Conservation (phyloP, 2,888 invertebrate genomes). For the Tolmerus cingulatus region DNA sequence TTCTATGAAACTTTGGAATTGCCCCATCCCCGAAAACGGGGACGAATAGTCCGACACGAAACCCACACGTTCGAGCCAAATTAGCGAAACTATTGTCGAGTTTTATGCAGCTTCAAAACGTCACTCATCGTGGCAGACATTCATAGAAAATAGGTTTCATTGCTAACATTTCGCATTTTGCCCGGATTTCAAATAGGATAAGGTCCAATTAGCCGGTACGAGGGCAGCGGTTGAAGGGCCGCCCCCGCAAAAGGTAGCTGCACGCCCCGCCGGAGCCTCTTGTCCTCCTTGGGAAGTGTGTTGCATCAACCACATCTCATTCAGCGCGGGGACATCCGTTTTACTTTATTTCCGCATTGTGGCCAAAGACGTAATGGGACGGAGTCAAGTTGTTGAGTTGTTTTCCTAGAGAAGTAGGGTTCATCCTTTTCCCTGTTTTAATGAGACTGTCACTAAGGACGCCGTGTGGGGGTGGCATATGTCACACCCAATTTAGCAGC, state of each 20-base stretch:
- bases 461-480: slow-evolving; percentile 26
- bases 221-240: slow-evolving; percentile 1
- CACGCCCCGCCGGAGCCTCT: neutral
- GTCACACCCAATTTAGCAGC: slow-evolving; percentile 39
- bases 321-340: slow-evolving; percentile 6
- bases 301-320: slow-evolving; percentile 13
- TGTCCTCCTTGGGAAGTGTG: slow-evolving; percentile 2
- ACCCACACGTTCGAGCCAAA: neutral
- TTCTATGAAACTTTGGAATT: neutral
- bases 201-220: slow-evolving; percentile 21
- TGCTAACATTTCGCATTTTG: neutral
- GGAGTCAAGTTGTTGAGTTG: slow-evolving; percentile 31
- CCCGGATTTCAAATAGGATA: slow-evolving; percentile 16
- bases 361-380: slow-evolving; percentile 24
- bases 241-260: slow-evolving; percentile 20
- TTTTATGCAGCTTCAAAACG: neutral
- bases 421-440: slow-evolving; percentile 28
- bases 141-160: neutral
- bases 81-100: neutral
- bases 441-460: slow-evolving; percentile 29
- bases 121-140: neutral
- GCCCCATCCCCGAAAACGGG: neutral
- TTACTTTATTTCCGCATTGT: slow-evolving; percentile 32
- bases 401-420: slow-evolving; percentile 19
- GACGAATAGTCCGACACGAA: neutral